phyloP scores from a whole-genome alignment of 2,888 invertebrate species.

The Smittia sp. region DNA sequence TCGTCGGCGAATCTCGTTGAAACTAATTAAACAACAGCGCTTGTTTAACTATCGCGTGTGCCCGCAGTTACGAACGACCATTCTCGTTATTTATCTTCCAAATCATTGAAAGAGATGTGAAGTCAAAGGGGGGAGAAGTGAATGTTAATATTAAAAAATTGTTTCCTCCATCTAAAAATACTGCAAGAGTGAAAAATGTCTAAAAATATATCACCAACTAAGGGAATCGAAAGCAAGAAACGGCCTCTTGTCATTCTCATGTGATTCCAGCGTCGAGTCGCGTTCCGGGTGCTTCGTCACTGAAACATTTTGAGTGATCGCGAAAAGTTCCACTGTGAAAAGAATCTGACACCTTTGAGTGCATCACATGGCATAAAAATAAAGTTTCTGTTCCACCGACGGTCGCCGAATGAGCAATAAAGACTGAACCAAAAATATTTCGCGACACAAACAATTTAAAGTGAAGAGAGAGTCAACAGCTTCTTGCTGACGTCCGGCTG shows the following conservation, averaged over 20 bases:
- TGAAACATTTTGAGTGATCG: neutral
- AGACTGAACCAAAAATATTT: no score
- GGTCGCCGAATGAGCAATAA: no score
- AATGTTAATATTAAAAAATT: slow-evolving; percentile 9
- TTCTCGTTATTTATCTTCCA: no score
- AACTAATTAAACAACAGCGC: neutral
- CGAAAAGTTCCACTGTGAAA: neutral
- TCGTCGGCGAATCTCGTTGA: neutral
- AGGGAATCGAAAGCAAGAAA: neutral
- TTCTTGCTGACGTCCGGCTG: neutral
- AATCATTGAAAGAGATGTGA: slow-evolving; percentile 4
- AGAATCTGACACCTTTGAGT: neutral
- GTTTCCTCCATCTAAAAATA: slow-evolving; percentile 12
- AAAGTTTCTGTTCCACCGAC: no score
- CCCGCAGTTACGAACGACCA: neutral
- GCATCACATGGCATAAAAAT: neutral
- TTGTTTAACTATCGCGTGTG: neutral
- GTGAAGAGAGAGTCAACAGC: neutral
- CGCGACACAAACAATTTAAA: no score
- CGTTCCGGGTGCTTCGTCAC: neutral
- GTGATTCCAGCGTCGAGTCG: neutral
- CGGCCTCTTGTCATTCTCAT: neutral
- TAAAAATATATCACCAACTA: slow-evolving; percentile 7
- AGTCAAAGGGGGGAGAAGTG: neutral
- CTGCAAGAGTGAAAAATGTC: slow-evolving; percentile 19